Conservation (phyloP, 92 coral and sea anemone genomes). For the Plumapathes pennacea region DNA sequence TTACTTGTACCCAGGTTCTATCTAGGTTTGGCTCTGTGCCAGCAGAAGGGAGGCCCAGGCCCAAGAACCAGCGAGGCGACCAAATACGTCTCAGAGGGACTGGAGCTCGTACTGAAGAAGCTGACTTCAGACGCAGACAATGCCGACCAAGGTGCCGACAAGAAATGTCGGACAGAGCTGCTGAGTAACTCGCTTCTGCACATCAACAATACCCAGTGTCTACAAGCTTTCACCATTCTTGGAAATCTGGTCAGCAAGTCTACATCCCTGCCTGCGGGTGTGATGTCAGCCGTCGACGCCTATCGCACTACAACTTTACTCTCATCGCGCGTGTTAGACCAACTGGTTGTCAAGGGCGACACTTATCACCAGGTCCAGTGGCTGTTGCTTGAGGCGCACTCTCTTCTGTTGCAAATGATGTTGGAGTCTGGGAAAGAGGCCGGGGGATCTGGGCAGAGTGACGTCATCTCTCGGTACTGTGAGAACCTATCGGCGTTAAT, state of each 20-base stretch:
- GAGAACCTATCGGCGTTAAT: conserved; percentile 84
- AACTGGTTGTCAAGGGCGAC: conserved; percentile 82
- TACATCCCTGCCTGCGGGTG: conserved; percentile 33
- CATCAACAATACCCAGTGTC: conserved; percentile 63
- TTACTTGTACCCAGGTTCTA: conserved; percentile 46
- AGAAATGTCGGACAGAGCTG: conserved; percentile 42
- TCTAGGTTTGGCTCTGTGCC: conserved; percentile 80
- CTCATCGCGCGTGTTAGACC: conserved; percentile 40
- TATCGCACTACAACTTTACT: conserved; percentile 50
- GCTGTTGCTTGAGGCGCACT: conserved; percentile 76
- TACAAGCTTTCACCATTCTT: conserved; percentile 67
- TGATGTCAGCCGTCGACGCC: conserved; percentile 47
- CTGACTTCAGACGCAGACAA: conserved; percentile 26
- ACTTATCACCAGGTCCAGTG: conserved; percentile 84
- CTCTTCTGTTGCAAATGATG: conserved; percentile 71
- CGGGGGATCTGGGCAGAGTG: conserved; percentile 17
- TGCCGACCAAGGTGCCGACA: conserved; percentile 13
- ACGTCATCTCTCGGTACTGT: conserved; percentile 57
- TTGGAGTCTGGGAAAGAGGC: conserved; percentile 36
- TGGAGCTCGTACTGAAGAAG: conserved; percentile 65
- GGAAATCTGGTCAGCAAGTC: conserved; percentile 48
- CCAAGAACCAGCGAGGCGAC: conserved; percentile 71
- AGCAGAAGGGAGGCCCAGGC: conserved; percentile 52
- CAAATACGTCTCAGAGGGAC: conserved; percentile 76
- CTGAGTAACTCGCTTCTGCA: conserved; percentile 47